These are phyloP conservation scores for Bos indicus DNA, from an alignment of 2,113 vertebrate species.

Conservation along the genomic window DNA sequence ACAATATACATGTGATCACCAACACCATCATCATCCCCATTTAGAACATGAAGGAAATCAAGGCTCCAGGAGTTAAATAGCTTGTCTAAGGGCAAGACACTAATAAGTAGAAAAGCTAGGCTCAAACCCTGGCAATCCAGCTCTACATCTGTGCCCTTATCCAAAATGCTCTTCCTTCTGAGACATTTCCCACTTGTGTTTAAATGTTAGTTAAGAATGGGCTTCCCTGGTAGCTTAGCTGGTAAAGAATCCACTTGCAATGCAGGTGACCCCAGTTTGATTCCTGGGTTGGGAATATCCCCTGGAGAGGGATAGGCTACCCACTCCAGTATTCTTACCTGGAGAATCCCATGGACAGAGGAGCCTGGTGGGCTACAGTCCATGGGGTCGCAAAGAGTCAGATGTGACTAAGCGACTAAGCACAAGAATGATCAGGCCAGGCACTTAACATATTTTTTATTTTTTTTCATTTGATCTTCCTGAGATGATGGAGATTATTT, in stretches of 20 bases:
- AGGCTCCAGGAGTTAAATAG: background rate
- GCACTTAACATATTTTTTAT: background rate
- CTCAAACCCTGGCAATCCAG: background rate
- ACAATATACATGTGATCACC: background rate
- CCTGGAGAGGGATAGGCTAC: background rate
- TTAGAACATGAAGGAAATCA: background rate
- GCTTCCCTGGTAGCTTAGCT: background rate
- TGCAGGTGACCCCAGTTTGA: background rate
- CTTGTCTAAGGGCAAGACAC: background rate
- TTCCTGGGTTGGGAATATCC: background rate
- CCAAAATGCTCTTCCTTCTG: background rate
- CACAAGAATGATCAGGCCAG: background rate
- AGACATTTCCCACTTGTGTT: background rate
- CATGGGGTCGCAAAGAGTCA: background rate
- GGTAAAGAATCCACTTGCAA: background rate
- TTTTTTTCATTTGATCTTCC: background rate
- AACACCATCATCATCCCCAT: background rate
- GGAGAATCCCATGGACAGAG: background rate
- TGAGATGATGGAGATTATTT: background rate
- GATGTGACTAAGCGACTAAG: background rate
- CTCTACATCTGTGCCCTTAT: background rate
- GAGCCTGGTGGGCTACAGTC: background rate
- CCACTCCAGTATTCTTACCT: background rate
- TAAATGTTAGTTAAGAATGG: conserved; percentile 30
- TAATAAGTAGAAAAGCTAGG: background rate